Conservation (phyloP, 2,888 invertebrate species). For the Tribolium freemani region DNA sequence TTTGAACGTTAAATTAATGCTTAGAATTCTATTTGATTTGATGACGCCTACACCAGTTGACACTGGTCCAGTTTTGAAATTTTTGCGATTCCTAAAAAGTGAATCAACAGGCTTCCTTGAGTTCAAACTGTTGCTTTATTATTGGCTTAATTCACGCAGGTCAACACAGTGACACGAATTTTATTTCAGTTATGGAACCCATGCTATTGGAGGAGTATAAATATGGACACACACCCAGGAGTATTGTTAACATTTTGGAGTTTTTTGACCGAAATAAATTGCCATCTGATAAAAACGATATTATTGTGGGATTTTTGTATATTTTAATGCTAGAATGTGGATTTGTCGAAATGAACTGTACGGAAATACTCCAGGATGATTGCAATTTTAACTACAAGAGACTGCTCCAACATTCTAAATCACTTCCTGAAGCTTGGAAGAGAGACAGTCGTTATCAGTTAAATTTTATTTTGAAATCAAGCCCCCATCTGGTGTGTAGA, state of each 20-base stretch:
- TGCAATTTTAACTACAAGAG: conserved; percentile 57
- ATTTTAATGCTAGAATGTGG: conserved; percentile 65
- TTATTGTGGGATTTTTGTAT: conserved; percentile 63
- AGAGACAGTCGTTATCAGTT: conserved; percentile 52
- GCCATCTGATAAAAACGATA: conserved; percentile 55
- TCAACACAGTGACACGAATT: conserved; percentile 26
- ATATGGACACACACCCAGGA: conserved; percentile 56
- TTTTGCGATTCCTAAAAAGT: conserved; percentile 4
- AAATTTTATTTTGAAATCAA: conserved; percentile 17
- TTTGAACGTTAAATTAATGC: no score
- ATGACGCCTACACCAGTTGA: no score
- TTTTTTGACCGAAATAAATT: conserved; percentile 47
- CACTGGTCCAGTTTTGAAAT: background rate
- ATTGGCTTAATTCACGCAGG: conserved; percentile 30
- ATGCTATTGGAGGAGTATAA: conserved; percentile 62
- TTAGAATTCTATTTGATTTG: no score
- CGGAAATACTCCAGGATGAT: conserved; percentile 43
- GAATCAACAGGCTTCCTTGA: conserved; percentile 54
- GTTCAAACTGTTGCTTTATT: background rate
- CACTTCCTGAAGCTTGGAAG: conserved; percentile 58
- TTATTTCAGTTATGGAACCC: conserved; percentile 62
- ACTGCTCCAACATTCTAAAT: conserved; percentile 52
- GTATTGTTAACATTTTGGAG: conserved; percentile 56
- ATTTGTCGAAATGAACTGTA: conserved; percentile 59
- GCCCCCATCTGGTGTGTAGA: conserved; percentile 53